Evolutionary conservation across 2,113 vertebrate genomes (phyloP), one percentile per base, ranked within the genome.

Genomic region (Laticauda colubrina): DNA sequence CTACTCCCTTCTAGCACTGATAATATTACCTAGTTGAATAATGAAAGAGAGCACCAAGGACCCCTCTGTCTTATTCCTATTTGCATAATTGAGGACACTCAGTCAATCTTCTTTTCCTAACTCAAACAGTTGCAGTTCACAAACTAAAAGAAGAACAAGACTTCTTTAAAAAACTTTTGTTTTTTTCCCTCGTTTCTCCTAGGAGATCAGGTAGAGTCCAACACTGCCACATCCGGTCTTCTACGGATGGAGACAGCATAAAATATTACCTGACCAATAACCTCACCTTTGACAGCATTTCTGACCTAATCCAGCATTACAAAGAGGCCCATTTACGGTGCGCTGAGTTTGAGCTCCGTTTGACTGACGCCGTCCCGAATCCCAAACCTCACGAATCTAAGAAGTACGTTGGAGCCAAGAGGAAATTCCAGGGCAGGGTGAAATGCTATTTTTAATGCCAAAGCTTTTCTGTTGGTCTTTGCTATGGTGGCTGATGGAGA

Each of bases 201-300:
- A 99, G 99, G 99, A 98, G 99, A 56, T 97, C 96, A 0, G 99
- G 99, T 55, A 97, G 98, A 75, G 99, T 99, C 91, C 99, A 99
- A 97, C 99, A 99, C 97, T 99, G 99, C 93, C 98, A 98, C 3
- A 99, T 99, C 88, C 99, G 98, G 90, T 99, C 99, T 0, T 95
- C 91, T 20, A 75, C 96, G 0, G 98, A 99, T 2, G 98, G 96
- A 0, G 97, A 97, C 1, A 39, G 93, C 93, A 95, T 96, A 3
- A 98, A 97, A 95, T 99, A 98, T 96, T 99, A 97, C 97, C 98
- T 99, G 97, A 99, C 99, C 0, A 98, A 99, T 75, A 99, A 99
- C 97, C 97, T 99, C 91, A 98, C 97, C 94, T 99, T 99, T 93
- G 96, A 97, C 96, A 99, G 97, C 94, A 97, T 99, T 94, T 99